These are phyloP conservation scores for Cranoglanis bouderius DNA, from an alignment of 2,113 vertebrate genomes.

Conservation along the genomic window DNA sequence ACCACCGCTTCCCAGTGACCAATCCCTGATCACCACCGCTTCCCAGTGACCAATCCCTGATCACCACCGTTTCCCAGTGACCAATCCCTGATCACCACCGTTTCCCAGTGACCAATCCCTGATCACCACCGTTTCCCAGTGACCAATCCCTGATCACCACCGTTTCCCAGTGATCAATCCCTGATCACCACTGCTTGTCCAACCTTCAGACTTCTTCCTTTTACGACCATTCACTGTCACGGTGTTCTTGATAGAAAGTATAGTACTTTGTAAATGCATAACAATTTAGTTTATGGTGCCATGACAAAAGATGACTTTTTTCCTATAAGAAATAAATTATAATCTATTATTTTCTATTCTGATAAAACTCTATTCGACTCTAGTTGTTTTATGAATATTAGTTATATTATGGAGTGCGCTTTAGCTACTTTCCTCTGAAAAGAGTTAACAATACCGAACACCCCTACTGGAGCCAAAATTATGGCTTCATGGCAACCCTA, in stretches of 20 bases:
- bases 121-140: not conserved
- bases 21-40: not conserved
- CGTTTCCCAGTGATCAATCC: not conserved
- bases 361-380: not conserved
- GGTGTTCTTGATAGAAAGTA: not conserved
- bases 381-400: too few relatives aligned
- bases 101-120: not conserved
- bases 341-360: not conserved
- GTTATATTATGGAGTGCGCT: not conserved
- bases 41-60: not conserved
- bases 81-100: not conserved
- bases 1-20: not conserved
- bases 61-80: not conserved
- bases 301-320: not conserved
- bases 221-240: too few relatives aligned
- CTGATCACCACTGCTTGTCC: not conserved
- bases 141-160: not conserved
- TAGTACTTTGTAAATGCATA: not conserved
- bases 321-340: not conserved
- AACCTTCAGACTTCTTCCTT: too few relatives aligned
- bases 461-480: not conserved
- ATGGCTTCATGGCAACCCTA: not conserved
- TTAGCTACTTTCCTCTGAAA: not conserved
- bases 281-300: not conserved
- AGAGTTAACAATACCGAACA: not conserved